Percentiles rank a stretch among this genome's conserved stretches.
These are phyloP conservation scores for Pogoniulus pusillus DNA, from an alignment of 2,797 vertebrate genomes.

Conservation along the genomic window DNA sequence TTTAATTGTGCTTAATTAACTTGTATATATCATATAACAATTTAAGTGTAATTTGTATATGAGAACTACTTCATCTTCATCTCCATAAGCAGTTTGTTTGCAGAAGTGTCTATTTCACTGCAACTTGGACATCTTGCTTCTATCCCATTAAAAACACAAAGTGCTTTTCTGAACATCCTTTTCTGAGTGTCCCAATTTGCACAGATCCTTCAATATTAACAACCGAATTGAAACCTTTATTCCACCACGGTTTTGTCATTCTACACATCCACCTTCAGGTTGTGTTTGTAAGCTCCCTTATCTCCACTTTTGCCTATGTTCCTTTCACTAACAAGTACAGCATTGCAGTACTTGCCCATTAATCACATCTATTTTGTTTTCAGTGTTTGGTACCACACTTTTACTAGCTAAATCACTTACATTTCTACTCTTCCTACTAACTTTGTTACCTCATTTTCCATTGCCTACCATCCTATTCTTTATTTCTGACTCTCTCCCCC, in stretches of 20 bases:
- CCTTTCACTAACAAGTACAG: not conserved
- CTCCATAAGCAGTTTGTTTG: not conserved
- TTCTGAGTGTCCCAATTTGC: not conserved
- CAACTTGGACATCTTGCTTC: not conserved
- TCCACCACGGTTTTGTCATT: not conserved
- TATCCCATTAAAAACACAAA: not conserved
- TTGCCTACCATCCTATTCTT: not conserved
- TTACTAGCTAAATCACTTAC: not conserved
- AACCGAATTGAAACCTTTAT: not conserved
- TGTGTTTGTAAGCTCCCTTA: not conserved
- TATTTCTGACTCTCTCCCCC: not conserved
- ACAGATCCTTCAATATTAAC: not conserved
- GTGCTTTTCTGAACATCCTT: not conserved
- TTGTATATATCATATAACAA: not conserved
- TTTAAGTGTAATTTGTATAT: not conserved
- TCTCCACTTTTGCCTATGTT: accelerated
- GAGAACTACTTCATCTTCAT: not conserved
- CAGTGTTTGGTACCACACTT: not conserved
- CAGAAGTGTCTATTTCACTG: not conserved
- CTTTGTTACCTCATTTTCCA: not conserved
- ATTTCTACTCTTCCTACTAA: not conserved
- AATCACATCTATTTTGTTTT: not conserved
- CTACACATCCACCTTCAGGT: not conserved
- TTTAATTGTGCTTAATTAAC: not conserved
- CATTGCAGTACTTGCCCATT: not conserved